Evolutionary conservation across 2,888 invertebrate species (phyloP), one percentile per base, ranked within the genome.

Genomic region (Galerucella nymphaeae): DNA sequence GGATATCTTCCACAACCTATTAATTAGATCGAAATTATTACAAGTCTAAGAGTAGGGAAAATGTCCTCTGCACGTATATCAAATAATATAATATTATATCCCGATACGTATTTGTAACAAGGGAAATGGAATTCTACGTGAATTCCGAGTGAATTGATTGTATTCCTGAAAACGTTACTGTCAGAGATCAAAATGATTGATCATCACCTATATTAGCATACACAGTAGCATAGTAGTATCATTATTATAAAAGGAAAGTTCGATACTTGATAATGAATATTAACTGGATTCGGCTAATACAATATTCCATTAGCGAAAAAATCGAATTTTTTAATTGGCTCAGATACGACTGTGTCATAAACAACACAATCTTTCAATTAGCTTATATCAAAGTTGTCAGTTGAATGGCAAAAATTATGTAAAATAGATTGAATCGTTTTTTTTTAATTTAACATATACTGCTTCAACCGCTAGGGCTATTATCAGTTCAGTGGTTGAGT

Each of bases 111-210:
- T 72, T 70, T 73, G 75, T 77, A 75, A 76, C 71, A 76, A 69
- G 72, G 77, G 75, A 77, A 79, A 79, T 80, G 75, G 79, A 80
- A 78, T 77, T 66, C 75, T 70, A 70, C 68, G 76, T 72, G 71
- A 74, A 79, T 78, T 77, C 74, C 48, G 63, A 70, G 69, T 68
- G 79, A 78, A 79, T 78, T 77, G 79, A 80, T 79, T 77, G 76
- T 76, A 78, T 77, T 77, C 72, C 73, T 66, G 75, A 74, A 78
- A 75, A 75, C 74, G 74, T 78, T 72, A 69, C 74, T 75, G 76
- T 76, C 75, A 78, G 74, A 77, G 78, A 79, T 79, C 78, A 72
- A 70, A 76, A 79, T 80, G 80, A 80, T 80, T 80, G 80, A 79
- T 80, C 79, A 78, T 76, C 71, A 76, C 65, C 77, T 75, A 67